A percentile compares a stretch with the other conserved stretches of the same genome.
These are phyloP conservation scores for Lasioglossum zephyrum DNA, from an alignment of 2,888 invertebrate genomes.

Conservation along the genomic window DNA sequence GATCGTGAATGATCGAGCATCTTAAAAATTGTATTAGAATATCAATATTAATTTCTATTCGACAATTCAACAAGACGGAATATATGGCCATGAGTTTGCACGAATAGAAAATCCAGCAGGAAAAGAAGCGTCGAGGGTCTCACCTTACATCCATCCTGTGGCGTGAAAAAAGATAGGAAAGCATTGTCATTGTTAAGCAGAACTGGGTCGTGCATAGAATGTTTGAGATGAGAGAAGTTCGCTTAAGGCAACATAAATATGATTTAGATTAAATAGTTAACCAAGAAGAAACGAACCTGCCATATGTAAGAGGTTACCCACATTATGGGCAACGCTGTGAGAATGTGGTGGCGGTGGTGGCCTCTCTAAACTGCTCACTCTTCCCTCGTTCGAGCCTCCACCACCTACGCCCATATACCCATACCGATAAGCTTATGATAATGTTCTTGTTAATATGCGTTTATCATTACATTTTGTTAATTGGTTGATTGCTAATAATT, in stretches of 20 bases:
- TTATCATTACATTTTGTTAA: conserved; percentile 12
- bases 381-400: conserved; percentile 84
- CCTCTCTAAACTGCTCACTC: conserved; percentile 87
- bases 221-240: conserved; percentile 37
- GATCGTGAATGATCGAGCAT: not conserved
- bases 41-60: not conserved
- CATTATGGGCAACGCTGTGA: conserved; percentile 87
- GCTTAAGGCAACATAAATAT: conserved; percentile 52
- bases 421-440: conserved; percentile 56
- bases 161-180: conserved; percentile 75
- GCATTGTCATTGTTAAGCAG: conserved; percentile 66
- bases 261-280: conserved; percentile 50
- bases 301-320: conserved; percentile 92
- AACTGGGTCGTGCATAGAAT: conserved; percentile 63
- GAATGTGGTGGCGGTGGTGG: conserved; percentile 90
- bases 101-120: conserved; percentile 33
- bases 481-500: conserved; percentile 47
- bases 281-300: conserved; percentile 87
- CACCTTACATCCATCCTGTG: conserved; percentile 85
- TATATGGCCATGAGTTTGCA: not conserved
- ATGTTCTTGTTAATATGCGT: conserved; percentile 47
- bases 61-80: not conserved
- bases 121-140: conserved; percentile 68
- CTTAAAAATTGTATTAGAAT: not conserved
- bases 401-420: conserved; percentile 83